Base-by-base conservation (phyloP, 2,113 vertebrate species). In the Perognathus longimembris region DNA sequence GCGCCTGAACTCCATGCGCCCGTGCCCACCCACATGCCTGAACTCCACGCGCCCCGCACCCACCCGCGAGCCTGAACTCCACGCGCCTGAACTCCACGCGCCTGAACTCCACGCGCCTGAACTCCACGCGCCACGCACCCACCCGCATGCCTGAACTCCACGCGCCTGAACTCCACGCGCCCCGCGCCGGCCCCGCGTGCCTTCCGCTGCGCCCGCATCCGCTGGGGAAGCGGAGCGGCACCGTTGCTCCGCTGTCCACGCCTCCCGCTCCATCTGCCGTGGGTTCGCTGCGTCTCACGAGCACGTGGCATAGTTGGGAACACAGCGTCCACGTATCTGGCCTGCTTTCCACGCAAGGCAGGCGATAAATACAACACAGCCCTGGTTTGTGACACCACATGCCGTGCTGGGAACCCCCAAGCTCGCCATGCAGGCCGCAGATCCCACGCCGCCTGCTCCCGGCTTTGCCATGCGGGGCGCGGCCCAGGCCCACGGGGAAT, bases 211-310 rank as follows among this genome's bases (percentile, higher is more conserved):
- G 87, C 89, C 59, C 89, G 80, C 93, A 93, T 96, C 97, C 97
- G 97, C 95, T 96, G 95, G 85, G 96, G 97, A 95, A 93, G 79
- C 95, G 95, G 91, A 75, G 71, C 32, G 32, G 69, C 89, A 85
- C 89, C 91, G 94, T 90, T 94, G 90, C 94, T 96, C 95, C 96
- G 95, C 96, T 95, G 96, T 93, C 95, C 96, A 95, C 95, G 94
- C 92, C 85, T 50, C 89, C 79, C 88, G 6, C 89, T 90, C 95
- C 94, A 95, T 94, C 94, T 97, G 95, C 89, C 73, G 32, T 54
- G n/a, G 78, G 75, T 74, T 96, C 92, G 73, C 76, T 96, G 85
- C 83, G 91, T 94, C 96, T 97, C 92, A 92, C 90, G 96, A 97
- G 97, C 83, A 96, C 30, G 95, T 85, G 63, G 34, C 95, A 89